These are phyloP conservation scores for Sinosuthora webbiana DNA, from an alignment of 2,113 vertebrate species.

Conservation along the genomic window DNA sequence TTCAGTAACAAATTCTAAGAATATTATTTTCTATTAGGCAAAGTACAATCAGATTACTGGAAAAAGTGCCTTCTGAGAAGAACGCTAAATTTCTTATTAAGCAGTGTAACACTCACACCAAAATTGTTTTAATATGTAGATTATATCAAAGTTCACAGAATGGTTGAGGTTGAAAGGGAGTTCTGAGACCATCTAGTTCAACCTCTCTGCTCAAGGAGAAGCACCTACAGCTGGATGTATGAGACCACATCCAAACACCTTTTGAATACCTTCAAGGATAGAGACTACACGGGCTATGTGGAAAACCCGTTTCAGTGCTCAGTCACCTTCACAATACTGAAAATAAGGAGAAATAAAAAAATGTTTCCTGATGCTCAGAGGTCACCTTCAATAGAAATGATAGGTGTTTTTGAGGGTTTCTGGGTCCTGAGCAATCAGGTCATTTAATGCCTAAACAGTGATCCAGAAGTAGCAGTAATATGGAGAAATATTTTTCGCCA, in stretches of 20 bases:
- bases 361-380: not conserved
- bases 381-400: not conserved
- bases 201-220: not conserved
- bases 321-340: not conserved
- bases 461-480: not conserved
- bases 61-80: not conserved
- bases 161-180: not conserved
- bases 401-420: not conserved
- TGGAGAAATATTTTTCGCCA: not conserved
- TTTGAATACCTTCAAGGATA: not conserved
- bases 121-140: not conserved
- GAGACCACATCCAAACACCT: not conserved
- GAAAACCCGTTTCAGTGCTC: not conserved
- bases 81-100: not conserved
- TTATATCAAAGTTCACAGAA: not conserved
- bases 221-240: not conserved
- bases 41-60: not conserved
- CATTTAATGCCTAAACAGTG: not conserved
- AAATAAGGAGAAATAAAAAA: not conserved
- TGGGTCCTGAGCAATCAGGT: not conserved
- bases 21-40: not conserved
- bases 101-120: not conserved
- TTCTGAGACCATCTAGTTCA: not conserved
- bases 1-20: not conserved
- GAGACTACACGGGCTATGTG: accelerated